A percentile compares a stretch with the other conserved stretches of the same genome.
Evolutionary conservation across 2,113 vertebrate species (phyloP).

Genomic region (Dendropsophus ebraccatus): DNA sequence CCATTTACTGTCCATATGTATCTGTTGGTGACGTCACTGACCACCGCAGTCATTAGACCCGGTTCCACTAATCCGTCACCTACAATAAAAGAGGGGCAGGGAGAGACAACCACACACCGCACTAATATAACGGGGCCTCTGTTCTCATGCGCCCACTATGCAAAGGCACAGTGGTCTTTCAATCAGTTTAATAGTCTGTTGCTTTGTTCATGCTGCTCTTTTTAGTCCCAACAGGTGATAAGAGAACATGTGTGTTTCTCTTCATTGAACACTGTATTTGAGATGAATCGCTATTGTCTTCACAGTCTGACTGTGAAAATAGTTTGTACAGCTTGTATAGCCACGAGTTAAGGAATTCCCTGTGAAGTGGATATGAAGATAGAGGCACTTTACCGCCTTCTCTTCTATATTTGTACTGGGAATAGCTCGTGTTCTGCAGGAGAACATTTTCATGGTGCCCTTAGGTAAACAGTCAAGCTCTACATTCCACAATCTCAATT

Average conservation of each 20-base stretch:
- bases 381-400: conserved; percentile 16
- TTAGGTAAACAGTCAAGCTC: conserved; percentile 52
- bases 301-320: background rate
- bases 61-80: no score
- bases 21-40: no score
- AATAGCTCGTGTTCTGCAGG: conserved; percentile 33
- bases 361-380: conserved; percentile 44
- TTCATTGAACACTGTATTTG: background rate
- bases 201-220: background rate
- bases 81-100: no score
- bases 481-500: conserved; percentile 48
- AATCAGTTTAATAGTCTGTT: no score
- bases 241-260: background rate
- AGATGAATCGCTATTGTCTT: background rate
- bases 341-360: conserved; percentile 35
- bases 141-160: no score
- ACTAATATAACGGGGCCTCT: no score
- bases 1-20: no score
- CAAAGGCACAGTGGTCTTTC: no score
- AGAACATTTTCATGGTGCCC: conserved; percentile 49
- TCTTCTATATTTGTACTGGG: conserved; percentile 54
- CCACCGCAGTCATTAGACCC: no score
- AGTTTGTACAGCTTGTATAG: conserved; percentile 15
- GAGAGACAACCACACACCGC: no score
- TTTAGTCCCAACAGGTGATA: background rate